Conservation (phyloP, 2,113 vertebrate genomes). For the Pavo muticus region DNA sequence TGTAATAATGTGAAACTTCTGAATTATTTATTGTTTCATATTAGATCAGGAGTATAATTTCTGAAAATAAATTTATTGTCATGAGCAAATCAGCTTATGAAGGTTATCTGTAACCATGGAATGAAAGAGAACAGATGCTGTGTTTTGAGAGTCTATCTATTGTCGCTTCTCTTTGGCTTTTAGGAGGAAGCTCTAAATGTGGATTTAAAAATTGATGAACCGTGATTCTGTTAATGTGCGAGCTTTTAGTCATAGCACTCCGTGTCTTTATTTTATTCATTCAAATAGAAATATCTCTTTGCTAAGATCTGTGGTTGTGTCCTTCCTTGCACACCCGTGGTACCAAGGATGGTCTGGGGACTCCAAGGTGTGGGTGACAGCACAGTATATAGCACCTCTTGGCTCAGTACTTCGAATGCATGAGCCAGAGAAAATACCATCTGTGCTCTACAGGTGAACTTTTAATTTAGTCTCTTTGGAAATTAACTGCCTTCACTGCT, state of each 20-base stretch:
- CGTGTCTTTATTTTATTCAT: constrained; percentile 24
- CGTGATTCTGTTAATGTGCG: not conserved
- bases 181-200: constrained; percentile 40
- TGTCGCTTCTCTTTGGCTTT: constrained; percentile 62
- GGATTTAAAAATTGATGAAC: constrained; percentile 68
- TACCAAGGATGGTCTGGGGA: not conserved
- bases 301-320: not conserved
- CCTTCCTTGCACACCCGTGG: not conserved
- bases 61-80: constrained; percentile 81
- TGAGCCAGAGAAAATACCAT: fast-evolving
- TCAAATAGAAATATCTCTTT: not conserved
- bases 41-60: constrained; percentile 81
- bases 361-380: fast-evolving
- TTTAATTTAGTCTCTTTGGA: not conserved
- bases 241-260: constrained; percentile 2
- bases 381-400: not conserved
- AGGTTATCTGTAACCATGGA: constrained; percentile 71
- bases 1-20: constrained; percentile 79
- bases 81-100: constrained; percentile 75
- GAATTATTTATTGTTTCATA: constrained; percentile 83
- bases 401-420: not conserved
- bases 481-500: not conserved
- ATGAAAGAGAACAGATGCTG: constrained; percentile 69
- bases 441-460: fast-evolving
- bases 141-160: constrained; percentile 52